Conservation (phyloP, 2,797 vertebrate species). For the Anguilla pacifica region DNA sequence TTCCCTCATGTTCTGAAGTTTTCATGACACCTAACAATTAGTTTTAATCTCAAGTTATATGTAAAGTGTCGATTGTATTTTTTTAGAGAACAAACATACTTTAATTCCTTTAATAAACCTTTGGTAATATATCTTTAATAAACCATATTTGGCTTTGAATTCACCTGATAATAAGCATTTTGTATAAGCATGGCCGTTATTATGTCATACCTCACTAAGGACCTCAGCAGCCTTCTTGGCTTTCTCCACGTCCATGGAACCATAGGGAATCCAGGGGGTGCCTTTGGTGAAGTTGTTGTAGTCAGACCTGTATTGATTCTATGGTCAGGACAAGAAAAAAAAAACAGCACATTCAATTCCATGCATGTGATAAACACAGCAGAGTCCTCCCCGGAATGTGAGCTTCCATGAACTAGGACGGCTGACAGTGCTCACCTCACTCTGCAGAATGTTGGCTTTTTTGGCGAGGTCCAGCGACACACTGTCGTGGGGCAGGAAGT, state of each 20-base stretch:
- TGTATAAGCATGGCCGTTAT: not conserved
- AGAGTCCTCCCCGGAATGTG: not conserved
- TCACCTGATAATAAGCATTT: not conserved
- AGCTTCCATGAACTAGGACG: not conserved
- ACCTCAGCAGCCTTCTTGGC: constrained; percentile 82
- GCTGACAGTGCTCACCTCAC: constrained; percentile 73
- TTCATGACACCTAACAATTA: not conserved
- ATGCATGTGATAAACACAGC: not conserved
- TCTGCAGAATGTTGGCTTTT: constrained; percentile 83
- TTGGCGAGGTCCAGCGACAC: constrained; percentile 81
- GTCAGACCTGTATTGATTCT: constrained; percentile 90
- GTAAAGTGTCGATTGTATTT: too few relatives aligned
- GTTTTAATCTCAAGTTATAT: not conserved
- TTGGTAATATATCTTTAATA: not conserved
- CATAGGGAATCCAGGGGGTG: constrained; percentile 80
- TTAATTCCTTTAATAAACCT: not conserved
- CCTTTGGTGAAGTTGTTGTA: constrained; percentile 86
- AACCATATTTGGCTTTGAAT: not conserved
- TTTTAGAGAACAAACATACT: too few relatives aligned
- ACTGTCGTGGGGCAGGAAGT: constrained; percentile 80
- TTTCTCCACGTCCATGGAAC: constrained; percentile 85
- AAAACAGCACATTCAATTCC: not conserved
- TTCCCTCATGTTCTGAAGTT: not conserved
- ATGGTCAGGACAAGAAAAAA: constrained; percentile 33
- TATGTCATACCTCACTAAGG: constrained; percentile 78